Conservation (phyloP, 2,888 invertebrate genomes). For the Aethes cnicana region DNA sequence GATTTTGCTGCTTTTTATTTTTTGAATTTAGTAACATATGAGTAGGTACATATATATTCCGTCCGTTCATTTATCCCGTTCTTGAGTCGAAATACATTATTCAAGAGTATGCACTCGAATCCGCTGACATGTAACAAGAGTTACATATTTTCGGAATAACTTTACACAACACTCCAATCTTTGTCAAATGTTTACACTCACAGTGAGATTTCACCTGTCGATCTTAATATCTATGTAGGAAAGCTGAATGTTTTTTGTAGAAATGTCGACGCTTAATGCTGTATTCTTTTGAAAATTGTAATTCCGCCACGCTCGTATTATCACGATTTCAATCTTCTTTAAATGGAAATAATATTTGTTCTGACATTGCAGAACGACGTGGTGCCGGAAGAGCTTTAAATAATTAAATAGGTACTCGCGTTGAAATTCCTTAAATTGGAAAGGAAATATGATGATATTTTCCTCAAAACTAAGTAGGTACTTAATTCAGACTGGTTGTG, state of each 20-base stretch:
- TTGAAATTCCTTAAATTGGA: too few species aligned
- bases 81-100: slow-evolving; percentile 16
- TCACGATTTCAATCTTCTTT: slow-evolving; percentile 2
- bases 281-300: slow-evolving; percentile 4
- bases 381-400: slow-evolving; percentile 1
- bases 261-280: neutral
- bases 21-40: neutral
- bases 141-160: neutral
- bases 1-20: neutral
- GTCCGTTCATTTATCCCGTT: neutral
- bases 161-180: neutral
- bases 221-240: neutral
- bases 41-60: neutral
- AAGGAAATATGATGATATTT: neutral
- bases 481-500: too few species aligned
- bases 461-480: neutral
- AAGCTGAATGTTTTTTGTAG: slow-evolving; percentile 1
- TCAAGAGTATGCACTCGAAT: slow-evolving; percentile 11
- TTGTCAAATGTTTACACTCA: neutral
- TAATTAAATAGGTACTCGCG: slow-evolving; percentile 3
- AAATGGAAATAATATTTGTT: slow-evolving; percentile 12
- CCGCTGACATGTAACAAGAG: neutral
- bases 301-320: slow-evolving; percentile 2
- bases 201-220: neutral
- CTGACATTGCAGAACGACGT: slow-evolving; percentile 1